Base-by-base conservation (phyloP, 2,113 vertebrate species). In the Myrmecobius fasciatus region DNA sequence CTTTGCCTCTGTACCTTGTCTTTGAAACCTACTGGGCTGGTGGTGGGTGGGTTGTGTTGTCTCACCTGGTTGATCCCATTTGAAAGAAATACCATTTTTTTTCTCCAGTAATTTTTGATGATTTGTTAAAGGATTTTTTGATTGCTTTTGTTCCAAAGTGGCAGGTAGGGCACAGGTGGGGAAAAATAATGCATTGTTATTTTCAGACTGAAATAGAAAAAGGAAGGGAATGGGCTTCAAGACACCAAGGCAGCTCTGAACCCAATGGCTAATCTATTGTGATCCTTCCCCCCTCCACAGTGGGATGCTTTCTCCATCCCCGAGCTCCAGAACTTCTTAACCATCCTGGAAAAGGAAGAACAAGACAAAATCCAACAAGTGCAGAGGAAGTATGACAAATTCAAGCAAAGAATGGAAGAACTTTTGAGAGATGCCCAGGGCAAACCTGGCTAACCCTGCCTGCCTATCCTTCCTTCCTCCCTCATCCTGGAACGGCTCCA, bases 261-360 rank as follows among this genome's bases (percentile, higher is more conserved):
- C 3, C 25, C 0, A 0, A 8, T 83, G 36, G 91, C 83, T 97
- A 96, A 97, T 88, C 52, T 95, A 90, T 92, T 90, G 0, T 91
- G 48, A 11, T 53, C 48, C n/a, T n/a, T 83, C 52, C 67, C 94
- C 60, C 0, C 88, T 93, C 90, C 53, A 67, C 98, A 99, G 99
- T 99, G 99, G 99, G 99, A 99, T 0, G 99, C 99, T 0, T 99
- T 99, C 98, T 99, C 99, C 28, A 99, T 99, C 95, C 99, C 99
- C 0, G 99, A 99, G 98, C 99, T 99, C 49, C 99, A 99, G 97
- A 99, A 99, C 98, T 99, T 99, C 98, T 97, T 99, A 96, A 98
- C 99, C 4, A 99, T 99, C 97, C 98, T 99, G 98, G 98, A 98
- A 94, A 99, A 99, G 90, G 99, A 99, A 93, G 99, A 99, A 96